phyloP scores from a whole-genome alignment of 2,113 vertebrate species.

The Prunella himalayana region DNA sequence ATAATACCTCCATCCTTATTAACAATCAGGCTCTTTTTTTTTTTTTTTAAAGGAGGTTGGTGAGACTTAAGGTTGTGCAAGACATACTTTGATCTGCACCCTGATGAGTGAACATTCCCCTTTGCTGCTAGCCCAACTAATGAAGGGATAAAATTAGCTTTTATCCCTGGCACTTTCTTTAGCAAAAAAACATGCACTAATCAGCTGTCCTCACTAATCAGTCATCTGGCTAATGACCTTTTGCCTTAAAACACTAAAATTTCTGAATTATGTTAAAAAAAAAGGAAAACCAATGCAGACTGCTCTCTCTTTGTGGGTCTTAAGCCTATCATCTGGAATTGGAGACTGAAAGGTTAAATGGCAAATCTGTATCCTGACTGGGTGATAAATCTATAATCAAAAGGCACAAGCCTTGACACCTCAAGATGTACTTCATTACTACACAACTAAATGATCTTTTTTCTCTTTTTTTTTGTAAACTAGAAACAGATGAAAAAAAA shows the following conservation, averaged over 20 bases:
- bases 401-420: conserved; percentile 63
- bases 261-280: conserved; percentile 69
- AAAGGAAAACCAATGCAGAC: conserved; percentile 22
- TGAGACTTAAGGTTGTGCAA: conserved; percentile 72
- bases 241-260: conserved; percentile 82
- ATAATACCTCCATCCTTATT: background rate
- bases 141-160: conserved; percentile 92
- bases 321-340: conserved; percentile 67
- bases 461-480: conserved; percentile 38
- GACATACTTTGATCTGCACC: conserved; percentile 87
- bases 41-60: background rate
- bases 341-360: conserved; percentile 71
- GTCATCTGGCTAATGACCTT: conserved; percentile 83
- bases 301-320: conserved; percentile 48
- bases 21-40: conserved; percentile 4
- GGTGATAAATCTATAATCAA: conserved; percentile 78
- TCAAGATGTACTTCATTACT: conserved; percentile 72
- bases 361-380: conserved; percentile 66
- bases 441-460: conserved; percentile 44
- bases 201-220: conserved; percentile 90
- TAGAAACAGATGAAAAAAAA: conserved; percentile 67
- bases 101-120: conserved; percentile 83
- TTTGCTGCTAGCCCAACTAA: conserved; percentile 88
- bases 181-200: conserved; percentile 81
- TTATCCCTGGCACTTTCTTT: conserved; percentile 85